Evolutionary conservation across 2,888 invertebrate genomes (phyloP).

Genomic region (Machimus atricapillus): DNA sequence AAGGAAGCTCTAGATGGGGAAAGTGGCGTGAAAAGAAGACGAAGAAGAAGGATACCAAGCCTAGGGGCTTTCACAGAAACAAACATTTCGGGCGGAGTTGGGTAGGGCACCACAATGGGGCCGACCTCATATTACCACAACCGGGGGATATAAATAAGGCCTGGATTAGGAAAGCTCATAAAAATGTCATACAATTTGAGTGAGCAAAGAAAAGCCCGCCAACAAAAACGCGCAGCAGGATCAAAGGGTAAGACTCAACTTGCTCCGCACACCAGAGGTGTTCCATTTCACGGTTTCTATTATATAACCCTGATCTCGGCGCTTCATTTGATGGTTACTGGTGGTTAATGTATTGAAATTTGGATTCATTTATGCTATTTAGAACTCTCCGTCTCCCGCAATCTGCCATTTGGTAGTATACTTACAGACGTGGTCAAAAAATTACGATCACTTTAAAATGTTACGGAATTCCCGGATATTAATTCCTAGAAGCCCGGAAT

Average conservation of each 20-base stretch:
- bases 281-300: background rate
- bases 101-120: background rate
- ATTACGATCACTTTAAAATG: no score
- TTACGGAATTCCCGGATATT: no score
- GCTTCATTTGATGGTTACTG: background rate
- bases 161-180: conserved; percentile 41
- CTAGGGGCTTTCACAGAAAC: conserved; percentile 38
- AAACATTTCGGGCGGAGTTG: conserved; percentile 19
- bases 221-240: background rate
- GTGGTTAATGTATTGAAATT: background rate
- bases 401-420: background rate
- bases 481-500: no score
- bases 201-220: background rate
- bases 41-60: background rate
- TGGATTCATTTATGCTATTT: background rate
- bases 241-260: conserved; percentile 11
- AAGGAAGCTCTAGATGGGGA: background rate
- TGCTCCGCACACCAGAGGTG: background rate
- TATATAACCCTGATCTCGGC: background rate
- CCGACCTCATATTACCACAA: conserved; percentile 23
- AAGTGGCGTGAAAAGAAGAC: background rate
- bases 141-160: conserved; percentile 34
- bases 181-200: conserved; percentile 42
- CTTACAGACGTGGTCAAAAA: no score
- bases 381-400: background rate